Conservation (phyloP, 2,888 invertebrate species). For the Andricus quercusramuli region DNA sequence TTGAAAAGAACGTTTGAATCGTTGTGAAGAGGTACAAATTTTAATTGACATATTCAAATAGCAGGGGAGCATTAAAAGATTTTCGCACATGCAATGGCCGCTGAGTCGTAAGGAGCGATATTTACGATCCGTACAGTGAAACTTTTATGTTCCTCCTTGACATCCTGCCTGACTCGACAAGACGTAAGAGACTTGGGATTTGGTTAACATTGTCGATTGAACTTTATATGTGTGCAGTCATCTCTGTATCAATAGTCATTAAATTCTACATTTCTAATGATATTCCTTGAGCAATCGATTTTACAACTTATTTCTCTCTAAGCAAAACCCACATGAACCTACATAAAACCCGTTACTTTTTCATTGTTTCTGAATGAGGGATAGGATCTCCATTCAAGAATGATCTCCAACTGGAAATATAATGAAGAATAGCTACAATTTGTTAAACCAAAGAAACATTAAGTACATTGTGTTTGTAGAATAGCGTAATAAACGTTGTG, state of each 20-base stretch:
- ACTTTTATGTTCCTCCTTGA: slow-evolving; percentile 41
- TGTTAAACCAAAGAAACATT: background rate
- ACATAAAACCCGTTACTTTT: background rate
- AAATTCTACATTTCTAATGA: slow-evolving; percentile 36
- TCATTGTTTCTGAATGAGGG: background rate
- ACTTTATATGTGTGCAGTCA: slow-evolving; percentile 15
- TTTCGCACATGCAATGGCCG: slow-evolving; percentile 34
- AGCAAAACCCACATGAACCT: background rate
- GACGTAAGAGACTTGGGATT: slow-evolving; percentile 28
- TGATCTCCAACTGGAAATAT: background rate
- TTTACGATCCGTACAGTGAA: slow-evolving; percentile 33
- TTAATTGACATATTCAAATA: slow-evolving; percentile 40
- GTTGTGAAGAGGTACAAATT: slow-evolving; percentile 24
- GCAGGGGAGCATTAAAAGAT: slow-evolving; percentile 36
- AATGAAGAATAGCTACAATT: background rate
- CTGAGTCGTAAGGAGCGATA: slow-evolving; percentile 29
- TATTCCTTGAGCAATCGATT: slow-evolving; percentile 27
- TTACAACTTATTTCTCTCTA: slow-evolving; percentile 24
- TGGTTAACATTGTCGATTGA: slow-evolving; percentile 33
- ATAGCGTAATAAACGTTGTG: background rate
- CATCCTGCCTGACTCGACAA: slow-evolving; percentile 39
- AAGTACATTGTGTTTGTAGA: background rate
- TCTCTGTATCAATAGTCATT: slow-evolving; percentile 27
- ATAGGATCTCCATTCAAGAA: background rate
- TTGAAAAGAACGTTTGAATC: background rate